These are phyloP conservation scores for Xyrauchen texanus DNA, from an alignment of 2,113 vertebrate genomes.

Conservation along the genomic window DNA sequence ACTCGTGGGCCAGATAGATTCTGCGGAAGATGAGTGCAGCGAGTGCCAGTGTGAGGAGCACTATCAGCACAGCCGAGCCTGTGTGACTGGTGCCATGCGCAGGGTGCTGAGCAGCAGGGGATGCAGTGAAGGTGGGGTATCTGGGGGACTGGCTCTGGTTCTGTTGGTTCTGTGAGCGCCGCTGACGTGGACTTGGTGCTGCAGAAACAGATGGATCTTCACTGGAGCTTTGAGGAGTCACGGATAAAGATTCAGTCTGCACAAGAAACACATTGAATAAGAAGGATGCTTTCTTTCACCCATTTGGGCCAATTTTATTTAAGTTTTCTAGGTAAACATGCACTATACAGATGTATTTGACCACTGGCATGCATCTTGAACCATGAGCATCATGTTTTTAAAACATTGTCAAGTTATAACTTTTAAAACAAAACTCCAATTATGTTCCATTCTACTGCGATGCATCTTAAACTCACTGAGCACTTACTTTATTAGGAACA, in stretches of 20 bases:
- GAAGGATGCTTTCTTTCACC: no score
- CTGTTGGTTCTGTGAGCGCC: constrained; percentile 82
- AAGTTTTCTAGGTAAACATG: no score
- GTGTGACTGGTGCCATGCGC: constrained; percentile 76
- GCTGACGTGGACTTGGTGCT: constrained; percentile 83
- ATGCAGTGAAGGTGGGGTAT: constrained; percentile 69
- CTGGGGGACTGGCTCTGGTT: constrained; percentile 68
- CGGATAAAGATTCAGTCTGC: constrained; percentile 69
- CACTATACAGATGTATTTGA: no score
- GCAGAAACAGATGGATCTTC: constrained; percentile 54
- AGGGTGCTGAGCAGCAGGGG: constrained; percentile 69
- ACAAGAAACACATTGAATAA: background rate
- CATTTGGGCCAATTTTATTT: no score
- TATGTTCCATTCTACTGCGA: no score
- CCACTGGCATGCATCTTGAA: no score
- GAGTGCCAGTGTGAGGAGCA: constrained; percentile 89
- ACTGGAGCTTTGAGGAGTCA: constrained; percentile 16
- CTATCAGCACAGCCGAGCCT: constrained; percentile 83
- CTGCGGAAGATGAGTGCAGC: constrained; percentile 93
- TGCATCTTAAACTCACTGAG: no score
- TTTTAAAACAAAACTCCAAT: no score
- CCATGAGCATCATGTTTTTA: no score
- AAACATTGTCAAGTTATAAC: no score
- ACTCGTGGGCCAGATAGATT: constrained; percentile 91
- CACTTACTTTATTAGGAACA: no score